Evolutionary conservation across 2,888 invertebrate species (phyloP).

Genomic region (Clistopyga incitator): DNA sequence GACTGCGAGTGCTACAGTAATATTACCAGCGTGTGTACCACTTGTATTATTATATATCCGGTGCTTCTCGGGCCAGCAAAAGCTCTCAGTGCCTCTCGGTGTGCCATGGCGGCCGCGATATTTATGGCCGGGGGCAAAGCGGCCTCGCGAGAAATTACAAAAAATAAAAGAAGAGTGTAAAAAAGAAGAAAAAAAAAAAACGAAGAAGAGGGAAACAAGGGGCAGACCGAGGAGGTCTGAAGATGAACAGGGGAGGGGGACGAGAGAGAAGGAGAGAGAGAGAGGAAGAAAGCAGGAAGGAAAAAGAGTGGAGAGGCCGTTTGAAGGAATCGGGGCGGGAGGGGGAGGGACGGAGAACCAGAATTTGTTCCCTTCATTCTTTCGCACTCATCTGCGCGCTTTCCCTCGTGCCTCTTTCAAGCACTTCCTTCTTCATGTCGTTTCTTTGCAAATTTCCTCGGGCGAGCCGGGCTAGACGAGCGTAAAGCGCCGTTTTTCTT

Average conservation of each 20-base stretch:
- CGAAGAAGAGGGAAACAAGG: slow-evolving; percentile 2
- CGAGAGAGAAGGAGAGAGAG: slow-evolving; percentile 9
- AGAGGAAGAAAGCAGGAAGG: slow-evolving; percentile 37
- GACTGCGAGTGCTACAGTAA: slow-evolving; percentile 11
- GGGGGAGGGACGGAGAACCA: slow-evolving; percentile 8
- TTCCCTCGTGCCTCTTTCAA: slow-evolving; percentile 61
- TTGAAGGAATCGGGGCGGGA: slow-evolving; percentile 49
- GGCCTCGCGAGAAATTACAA: slow-evolving; percentile 66
- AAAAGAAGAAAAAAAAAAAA: slow-evolving; percentile 33
- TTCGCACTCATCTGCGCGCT: slow-evolving; percentile 53
- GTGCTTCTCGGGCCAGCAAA: slow-evolving; percentile 15
- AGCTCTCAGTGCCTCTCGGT: slow-evolving; percentile 23
- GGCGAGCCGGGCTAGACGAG: slow-evolving; percentile 37
- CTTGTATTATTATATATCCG: slow-evolving; percentile 31
- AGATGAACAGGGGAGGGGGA: slow-evolving; percentile 52
- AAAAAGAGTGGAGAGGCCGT: slow-evolving; percentile 51
- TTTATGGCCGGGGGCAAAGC: slow-evolving; percentile 53
- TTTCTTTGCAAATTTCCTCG: slow-evolving; percentile 70
- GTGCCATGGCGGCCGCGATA: slow-evolving; percentile 35
- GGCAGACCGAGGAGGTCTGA: slow-evolving; percentile 45
- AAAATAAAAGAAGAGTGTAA: slow-evolving; percentile 43
- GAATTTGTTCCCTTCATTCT: slow-evolving; percentile 50
- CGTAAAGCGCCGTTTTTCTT: slow-evolving; percentile 35
- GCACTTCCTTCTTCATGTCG: slow-evolving; percentile 62
- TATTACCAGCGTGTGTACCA: slow-evolving; percentile 6